Evolutionary conservation across 2,113 vertebrate genomes (phyloP).

Genomic region (Sinocyclocheilus rhinocerous): DNA sequence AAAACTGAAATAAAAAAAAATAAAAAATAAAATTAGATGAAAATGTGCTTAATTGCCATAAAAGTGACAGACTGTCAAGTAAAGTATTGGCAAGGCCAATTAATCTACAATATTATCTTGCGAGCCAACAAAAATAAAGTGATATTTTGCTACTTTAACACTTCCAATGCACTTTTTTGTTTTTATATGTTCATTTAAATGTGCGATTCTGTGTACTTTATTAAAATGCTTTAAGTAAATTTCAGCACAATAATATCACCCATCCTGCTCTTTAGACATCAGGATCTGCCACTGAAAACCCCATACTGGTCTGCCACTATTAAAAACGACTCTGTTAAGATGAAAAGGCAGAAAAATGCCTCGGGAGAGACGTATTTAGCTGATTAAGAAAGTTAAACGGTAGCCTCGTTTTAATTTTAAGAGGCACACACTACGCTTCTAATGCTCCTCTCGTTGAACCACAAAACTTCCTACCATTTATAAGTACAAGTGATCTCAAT

Average conservation of each 20-base stretch:
- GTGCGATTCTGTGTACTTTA: no score
- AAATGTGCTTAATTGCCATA: no score
- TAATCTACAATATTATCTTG: neutral
- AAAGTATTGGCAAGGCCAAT: neutral
- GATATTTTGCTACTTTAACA: neutral
- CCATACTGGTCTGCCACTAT: conserved; percentile 12
- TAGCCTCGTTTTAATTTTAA: conserved; percentile 67
- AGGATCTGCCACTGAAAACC: neutral
- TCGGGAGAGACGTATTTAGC: conserved; percentile 61
- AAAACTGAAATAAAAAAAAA: neutral
- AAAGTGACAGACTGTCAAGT: neutral
- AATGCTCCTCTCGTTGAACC: conserved; percentile 74
- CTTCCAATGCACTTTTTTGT: neutral
- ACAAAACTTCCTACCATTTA: conserved; percentile 81
- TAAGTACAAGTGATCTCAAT: conserved; percentile 86
- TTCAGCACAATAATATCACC: neutral
- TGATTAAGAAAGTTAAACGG: conserved; percentile 72
- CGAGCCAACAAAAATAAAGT: neutral
- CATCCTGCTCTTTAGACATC: neutral
- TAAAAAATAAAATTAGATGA: no score
- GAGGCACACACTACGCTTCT: conserved; percentile 72
- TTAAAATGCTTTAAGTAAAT: neutral
- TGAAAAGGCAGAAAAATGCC: conserved; percentile 21
- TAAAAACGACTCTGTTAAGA: conserved; percentile 4
- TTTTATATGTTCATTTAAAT: neutral